Base-by-base conservation (phyloP, 2,113 vertebrate genomes). In the Ictalurus punctatus region DNA sequence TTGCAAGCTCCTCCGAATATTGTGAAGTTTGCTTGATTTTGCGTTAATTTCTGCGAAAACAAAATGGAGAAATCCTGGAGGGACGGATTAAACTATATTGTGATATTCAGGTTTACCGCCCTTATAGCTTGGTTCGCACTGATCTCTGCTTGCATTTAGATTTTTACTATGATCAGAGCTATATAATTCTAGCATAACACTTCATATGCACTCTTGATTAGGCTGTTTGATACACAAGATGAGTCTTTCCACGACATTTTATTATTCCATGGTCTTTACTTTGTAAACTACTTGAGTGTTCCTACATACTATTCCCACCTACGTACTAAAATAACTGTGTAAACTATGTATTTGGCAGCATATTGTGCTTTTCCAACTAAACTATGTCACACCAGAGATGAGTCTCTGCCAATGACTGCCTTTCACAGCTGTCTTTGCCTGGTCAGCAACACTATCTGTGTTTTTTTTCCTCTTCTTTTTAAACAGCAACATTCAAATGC, bases 401-500 rank as follows among this genome's bases (percentile, higher is more conserved):
- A 83, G 19, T 83, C 58, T 54, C 25, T 71, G 52, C 30, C 79
- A 59, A 10, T 40, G 63, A 27, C 78, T 44, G 79, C 9, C n/a
- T 48, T 87, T 69, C 14, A 37, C n/a, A 71, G 48, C 86, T 83
- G 87, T 27, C 52, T 27, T 40, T 44, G 73, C 40, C 61, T 84
- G 19, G 27, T 67, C 83, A 69, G 54, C 21, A 76, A 63, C 81
- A 52, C 13, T 21, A 56, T 65, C 58, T 30, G 25, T 71, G 9
- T n/a, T 84, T 21, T 37, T 21, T 19, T 4, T 2, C 2, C 40
- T 27, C 59, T 86, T 40, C 61, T 30, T 23, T 54, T 73, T 27
- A 83, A 83, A 84, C 90, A 78, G 74, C 59, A 80, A 54, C 34
- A 56, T 25, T 85, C 56, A 85, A n/a, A 58, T 34, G 65, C 23